These are phyloP conservation scores for Scarus forsteni DNA, from an alignment of 2,797 vertebrate genomes.

Conservation along the genomic window DNA sequence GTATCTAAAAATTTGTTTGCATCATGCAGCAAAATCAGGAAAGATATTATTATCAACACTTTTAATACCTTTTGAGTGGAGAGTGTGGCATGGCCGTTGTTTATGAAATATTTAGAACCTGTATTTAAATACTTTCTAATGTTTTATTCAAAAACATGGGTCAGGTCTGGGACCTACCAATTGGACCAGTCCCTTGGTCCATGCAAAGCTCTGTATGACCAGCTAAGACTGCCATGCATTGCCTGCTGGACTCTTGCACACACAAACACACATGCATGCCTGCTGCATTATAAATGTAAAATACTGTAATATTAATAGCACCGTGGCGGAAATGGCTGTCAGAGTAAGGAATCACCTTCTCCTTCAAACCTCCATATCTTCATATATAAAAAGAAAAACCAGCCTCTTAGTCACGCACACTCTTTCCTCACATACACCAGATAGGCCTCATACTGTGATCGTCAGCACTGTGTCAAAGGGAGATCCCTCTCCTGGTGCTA, in stretches of 20 bases:
- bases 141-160: no score
- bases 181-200: no score
- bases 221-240: constrained; percentile 34
- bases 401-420: constrained; percentile 14
- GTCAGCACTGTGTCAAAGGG: constrained; percentile 53
- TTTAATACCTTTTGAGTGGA: no score
- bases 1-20: no score
- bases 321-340: constrained; percentile 9
- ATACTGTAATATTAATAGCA: constrained; percentile 36
- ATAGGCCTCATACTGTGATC: constrained; percentile 44
- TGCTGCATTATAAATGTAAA: constrained; percentile 23
- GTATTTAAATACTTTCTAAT: no score
- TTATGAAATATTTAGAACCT: no score
- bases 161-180: no score
- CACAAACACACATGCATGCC: background rate
- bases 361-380: background rate
- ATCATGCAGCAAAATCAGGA: no score
- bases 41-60: no score
- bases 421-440: constrained; percentile 37
- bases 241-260: constrained; percentile 3
- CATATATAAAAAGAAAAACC: constrained; percentile 6
- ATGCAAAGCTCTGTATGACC: constrained; percentile 36
- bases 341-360: constrained; percentile 15
- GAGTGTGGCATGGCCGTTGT: no score
- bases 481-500: constrained; percentile 56